A percentile compares a stretch with the other conserved stretches of the same genome.
Evolutionary conservation across 1,140 invertebrate species (phyloP).

Genomic region (Conus ventricosus): DNA sequence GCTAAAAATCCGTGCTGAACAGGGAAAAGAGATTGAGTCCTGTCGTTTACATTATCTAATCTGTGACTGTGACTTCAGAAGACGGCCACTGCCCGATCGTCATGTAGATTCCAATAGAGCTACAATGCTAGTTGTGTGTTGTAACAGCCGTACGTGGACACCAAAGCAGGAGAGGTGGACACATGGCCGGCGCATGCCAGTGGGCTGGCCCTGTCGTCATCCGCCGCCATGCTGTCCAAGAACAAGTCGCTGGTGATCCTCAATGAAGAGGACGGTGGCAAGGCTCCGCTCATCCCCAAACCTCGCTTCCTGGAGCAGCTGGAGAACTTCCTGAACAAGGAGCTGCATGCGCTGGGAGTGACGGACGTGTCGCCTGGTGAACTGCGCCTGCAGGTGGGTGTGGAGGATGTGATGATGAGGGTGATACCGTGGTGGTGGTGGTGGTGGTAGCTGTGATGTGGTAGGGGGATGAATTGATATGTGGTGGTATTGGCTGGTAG

Average conservation of each 20-base stretch:
- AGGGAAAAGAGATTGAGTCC: too few relatives aligned
- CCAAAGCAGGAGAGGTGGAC: slow-evolving; percentile 70
- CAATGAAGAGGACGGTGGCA: slow-evolving; percentile 69
- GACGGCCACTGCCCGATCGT: neutral
- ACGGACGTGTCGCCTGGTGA: slow-evolving; percentile 70
- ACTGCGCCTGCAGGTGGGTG: slow-evolving; percentile 70
- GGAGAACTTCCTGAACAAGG: slow-evolving; percentile 73
- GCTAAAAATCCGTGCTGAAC: too few relatives aligned
- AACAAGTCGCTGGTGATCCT: slow-evolving; percentile 70
- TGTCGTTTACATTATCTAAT: neutral
- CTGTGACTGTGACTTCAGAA: neutral
- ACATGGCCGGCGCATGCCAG: slow-evolving; percentile 75
- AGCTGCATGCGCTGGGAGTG: slow-evolving; percentile 70
- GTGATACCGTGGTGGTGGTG: too few relatives aligned
- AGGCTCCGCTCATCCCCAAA: slow-evolving; percentile 71
- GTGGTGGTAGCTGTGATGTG: too few relatives aligned
- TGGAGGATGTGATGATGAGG: neutral
- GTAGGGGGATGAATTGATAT: too few relatives aligned
- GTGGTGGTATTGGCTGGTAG: too few relatives aligned
- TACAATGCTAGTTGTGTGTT: neutral
- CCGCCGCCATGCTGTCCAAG: slow-evolving; percentile 66
- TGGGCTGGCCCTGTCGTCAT: slow-evolving; percentile 58
- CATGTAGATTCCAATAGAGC: neutral
- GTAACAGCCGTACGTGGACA: slow-evolving; percentile 70
- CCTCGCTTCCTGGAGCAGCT: slow-evolving; percentile 73